phyloP scores from a whole-genome alignment of 1,140 invertebrate genomes.

The Cotesia vestalis region DNA sequence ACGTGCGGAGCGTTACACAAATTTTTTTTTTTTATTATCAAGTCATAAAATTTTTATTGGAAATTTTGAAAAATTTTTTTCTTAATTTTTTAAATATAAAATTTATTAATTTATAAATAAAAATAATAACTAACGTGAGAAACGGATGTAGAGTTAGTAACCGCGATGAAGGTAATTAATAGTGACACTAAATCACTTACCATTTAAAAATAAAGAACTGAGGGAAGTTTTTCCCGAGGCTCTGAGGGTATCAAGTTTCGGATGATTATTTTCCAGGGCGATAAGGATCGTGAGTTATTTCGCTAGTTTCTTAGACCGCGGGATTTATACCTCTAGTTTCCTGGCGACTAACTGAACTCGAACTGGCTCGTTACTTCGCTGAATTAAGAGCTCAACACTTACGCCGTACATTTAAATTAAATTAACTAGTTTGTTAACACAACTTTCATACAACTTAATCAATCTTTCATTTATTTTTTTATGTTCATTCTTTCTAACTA shows the following conservation, averaged over 20 bases:
- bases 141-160: slow-evolving; percentile 16
- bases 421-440: too few species aligned
- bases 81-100: too few species aligned
- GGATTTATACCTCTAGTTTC: slow-evolving; percentile 5
- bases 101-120: too few species aligned
- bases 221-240: slow-evolving; percentile 24
- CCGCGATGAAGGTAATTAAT: slow-evolving; percentile 39
- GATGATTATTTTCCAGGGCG: slow-evolving; percentile 18
- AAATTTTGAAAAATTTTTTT: too few species aligned
- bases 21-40: too few species aligned
- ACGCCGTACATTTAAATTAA: neutral
- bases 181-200: slow-evolving; percentile 38
- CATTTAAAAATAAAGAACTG: slow-evolving; percentile 38
- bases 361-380: neutral
- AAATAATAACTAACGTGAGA: too few species aligned
- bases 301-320: neutral
- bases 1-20: slow-evolving; percentile 10
- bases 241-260: slow-evolving; percentile 16
- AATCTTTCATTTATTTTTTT: too few species aligned
- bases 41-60: too few species aligned
- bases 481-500: too few species aligned
- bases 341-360: neutral
- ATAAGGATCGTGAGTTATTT: slow-evolving; percentile 33
- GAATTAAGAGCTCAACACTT: slow-evolving; percentile 10
- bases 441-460: too few species aligned